These are phyloP conservation scores for Lutjanus argentimaculatus DNA, from an alignment of 2,797 vertebrate species.

Conservation along the genomic window DNA sequence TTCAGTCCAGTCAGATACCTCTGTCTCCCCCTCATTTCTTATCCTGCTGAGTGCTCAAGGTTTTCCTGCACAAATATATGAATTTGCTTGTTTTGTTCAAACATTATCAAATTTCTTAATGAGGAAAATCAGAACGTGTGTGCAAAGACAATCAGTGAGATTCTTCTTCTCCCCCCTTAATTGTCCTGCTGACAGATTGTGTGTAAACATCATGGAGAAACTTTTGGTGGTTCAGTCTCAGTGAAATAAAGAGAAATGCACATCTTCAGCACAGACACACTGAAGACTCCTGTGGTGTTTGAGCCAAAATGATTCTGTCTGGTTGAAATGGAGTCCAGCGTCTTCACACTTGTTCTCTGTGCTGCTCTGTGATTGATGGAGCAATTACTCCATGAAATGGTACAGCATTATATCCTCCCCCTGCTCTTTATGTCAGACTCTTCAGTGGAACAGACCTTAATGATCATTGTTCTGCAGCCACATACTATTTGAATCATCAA, in stretches of 20 bases:
- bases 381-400: neutral
- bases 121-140: neutral
- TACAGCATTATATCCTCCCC: constrained; percentile 13
- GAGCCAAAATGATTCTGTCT: neutral
- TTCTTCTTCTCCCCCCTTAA: neutral
- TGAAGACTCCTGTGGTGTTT: constrained; percentile 13
- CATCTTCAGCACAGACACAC: neutral
- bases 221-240: neutral
- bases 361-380: constrained; percentile 30
- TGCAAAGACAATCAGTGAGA: neutral
- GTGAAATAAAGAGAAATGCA: neutral
- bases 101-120: neutral
- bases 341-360: constrained; percentile 2
- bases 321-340: constrained; percentile 10
- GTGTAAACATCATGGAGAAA: neutral
- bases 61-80: too few relatives aligned
- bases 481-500: constrained; percentile 5
- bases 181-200: constrained; percentile 18
- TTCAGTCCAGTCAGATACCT: too few relatives aligned
- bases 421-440: constrained; percentile 35
- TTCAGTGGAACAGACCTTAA: constrained; percentile 2
- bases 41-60: too few relatives aligned
- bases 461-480: neutral
- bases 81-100: too few relatives aligned
- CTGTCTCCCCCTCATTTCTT: too few relatives aligned